Conservation (phyloP, 2,888 invertebrate species). For the Patella caerulea region DNA sequence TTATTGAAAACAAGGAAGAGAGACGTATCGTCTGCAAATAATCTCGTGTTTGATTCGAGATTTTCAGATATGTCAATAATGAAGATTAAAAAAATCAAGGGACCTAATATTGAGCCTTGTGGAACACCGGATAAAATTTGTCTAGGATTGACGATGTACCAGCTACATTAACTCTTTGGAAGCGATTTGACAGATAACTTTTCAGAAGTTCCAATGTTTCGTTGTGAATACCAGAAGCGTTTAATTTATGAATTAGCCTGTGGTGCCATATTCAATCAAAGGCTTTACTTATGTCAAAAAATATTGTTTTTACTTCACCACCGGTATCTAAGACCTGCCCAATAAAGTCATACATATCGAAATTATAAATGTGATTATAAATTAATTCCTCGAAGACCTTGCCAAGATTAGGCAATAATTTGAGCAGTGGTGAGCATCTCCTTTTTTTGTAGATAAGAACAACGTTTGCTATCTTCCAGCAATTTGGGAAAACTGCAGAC, state of each 20-base stretch:
- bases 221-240: background rate
- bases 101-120: background rate
- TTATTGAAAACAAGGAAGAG: background rate
- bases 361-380: background rate
- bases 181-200: too few relatives aligned
- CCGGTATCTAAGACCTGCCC: background rate
- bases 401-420: conserved; percentile 1
- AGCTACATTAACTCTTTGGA: background rate
- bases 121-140: background rate
- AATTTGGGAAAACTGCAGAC: background rate
- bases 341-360: background rate
- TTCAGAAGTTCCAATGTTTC: background rate
- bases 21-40: background rate
- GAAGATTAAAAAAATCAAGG: background rate
- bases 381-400: background rate
- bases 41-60: background rate
- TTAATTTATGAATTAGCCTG: background rate
- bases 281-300: background rate
- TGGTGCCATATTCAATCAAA: background rate
- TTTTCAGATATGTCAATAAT: background rate
- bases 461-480: background rate
- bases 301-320: background rate
- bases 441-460: background rate
- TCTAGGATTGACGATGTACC: background rate
- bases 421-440: background rate